Base-by-base conservation (phyloP, 2,113 vertebrate species). In the Cynopterus brachyotis region DNA sequence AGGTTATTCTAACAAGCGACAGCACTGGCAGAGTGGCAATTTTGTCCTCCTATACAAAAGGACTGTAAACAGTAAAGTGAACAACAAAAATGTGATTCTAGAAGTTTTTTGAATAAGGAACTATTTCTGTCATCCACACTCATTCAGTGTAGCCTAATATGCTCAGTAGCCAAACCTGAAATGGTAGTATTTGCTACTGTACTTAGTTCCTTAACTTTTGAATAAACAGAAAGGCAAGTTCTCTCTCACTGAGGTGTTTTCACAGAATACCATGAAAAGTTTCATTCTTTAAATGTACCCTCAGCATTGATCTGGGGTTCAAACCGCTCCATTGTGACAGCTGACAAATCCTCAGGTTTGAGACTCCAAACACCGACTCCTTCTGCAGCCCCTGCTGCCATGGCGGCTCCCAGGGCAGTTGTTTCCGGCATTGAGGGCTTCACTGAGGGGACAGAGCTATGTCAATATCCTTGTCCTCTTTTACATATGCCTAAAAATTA, bases 391-490 rank as follows among this genome's bases (percentile, higher is more conserved):
- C 99, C 99, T 0, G 99, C 99, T 19, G 99, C 99, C 99, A 99
- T 99, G 93, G 99, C 99, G 17, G 99, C 99, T 37, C 99, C 99
- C 40, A 99, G 98, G 78, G 99, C 99, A 1, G 99, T 99, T 66
- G 99, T 99, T 99, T 99, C 99, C 0, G 99, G 98, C 99, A 99
- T 99, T 17, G 98, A 99, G 62, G 99, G 99, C 73, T 99, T 99
- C 73, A 99, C 99, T 99, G 97, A 94, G 84, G 84, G 42, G 66
- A 97, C 96, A 84, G 42, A 95, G 91, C 86, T 40, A 84, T 17
- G 88, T 96, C 37, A 59, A 40, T 30, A 76, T 53, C 35, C 10
- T 20, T 70, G 72, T 9, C 64, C n/a, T 42, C 35, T 40, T 28
- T 81, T 62, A 76, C 19, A 20, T 16, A 60, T 22, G 67, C 30